phyloP scores from a whole-genome alignment of 2,113 vertebrate species.

The Gasterosteus aculeatus region DNA sequence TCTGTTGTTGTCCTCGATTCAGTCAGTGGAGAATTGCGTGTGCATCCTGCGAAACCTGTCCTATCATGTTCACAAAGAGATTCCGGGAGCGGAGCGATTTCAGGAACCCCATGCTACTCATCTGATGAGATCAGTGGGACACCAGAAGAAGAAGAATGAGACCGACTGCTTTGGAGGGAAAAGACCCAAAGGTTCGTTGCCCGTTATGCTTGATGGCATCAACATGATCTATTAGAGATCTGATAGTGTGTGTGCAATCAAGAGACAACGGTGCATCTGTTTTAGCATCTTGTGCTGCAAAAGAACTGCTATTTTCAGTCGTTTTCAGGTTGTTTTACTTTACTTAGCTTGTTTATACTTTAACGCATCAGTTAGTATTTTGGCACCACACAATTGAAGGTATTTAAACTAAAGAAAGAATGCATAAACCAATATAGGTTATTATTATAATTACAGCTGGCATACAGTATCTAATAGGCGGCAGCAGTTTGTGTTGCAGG shows the following conservation, averaged over 20 bases:
- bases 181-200: conserved; percentile 88
- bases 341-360: not conserved
- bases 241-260: not conserved
- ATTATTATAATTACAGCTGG: not conserved
- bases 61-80: conserved; percentile 97
- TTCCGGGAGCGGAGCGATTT: conserved; percentile 90
- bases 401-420: not conserved
- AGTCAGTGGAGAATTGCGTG: conserved; percentile 98
- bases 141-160: conserved; percentile 91
- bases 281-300: not conserved
- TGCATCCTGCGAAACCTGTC: conserved; percentile 97
- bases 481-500: conserved; percentile 10
- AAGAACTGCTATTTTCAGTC: not conserved
- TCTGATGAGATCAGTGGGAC: conserved; percentile 74
- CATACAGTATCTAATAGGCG: conserved; percentile 20
- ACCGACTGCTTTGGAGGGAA: conserved; percentile 91
- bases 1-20: conserved; percentile 33
- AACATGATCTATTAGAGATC: not conserved
- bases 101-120: conserved; percentile 84
- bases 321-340: not conserved
- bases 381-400: not conserved
- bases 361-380: conserved; percentile 20
- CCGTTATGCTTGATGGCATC: not conserved
- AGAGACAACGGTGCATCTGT: not conserved
- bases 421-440: conserved; percentile 6